Evolutionary conservation across 2,888 invertebrate genomes (phyloP).

Genomic region (Drosophila mettleri): DNA sequence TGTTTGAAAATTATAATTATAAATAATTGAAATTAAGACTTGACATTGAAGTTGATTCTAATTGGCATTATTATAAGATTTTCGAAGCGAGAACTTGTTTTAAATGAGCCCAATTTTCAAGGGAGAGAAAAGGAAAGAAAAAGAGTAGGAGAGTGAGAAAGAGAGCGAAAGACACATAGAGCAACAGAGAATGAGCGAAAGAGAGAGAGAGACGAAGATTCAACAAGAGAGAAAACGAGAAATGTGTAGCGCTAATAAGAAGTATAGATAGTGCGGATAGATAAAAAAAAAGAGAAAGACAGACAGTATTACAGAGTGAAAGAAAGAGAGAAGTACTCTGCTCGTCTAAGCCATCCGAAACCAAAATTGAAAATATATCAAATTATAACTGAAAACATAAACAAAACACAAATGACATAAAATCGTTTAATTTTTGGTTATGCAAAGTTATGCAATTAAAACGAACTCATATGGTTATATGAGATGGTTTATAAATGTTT

Average conservation of each 20-base stretch:
- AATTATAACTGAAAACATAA: neutral
- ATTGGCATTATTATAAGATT: neutral
- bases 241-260: too few relatives aligned
- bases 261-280: too few relatives aligned
- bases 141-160: neutral
- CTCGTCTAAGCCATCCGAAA: too few relatives aligned
- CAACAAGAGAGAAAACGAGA: neutral
- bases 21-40: neutral
- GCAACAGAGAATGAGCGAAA: neutral
- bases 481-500: neutral
- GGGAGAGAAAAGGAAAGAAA: too few relatives aligned
- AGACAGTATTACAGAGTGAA: too few relatives aligned
- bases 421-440: neutral
- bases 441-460: slow-evolving; percentile 1
- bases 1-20: slow-evolving; percentile 22
- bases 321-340: too few relatives aligned
- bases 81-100: neutral
- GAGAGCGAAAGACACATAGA: too few relatives aligned
- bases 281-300: too few relatives aligned
- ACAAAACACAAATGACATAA: neutral
- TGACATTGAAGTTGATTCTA: neutral
- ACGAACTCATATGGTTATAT: neutral
- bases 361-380: neutral
- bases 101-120: slow-evolving; percentile 20
- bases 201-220: neutral